These are phyloP conservation scores for Toxotes lorentzi DNA, from an alignment of 2,797 vertebrate species.

Conservation along the genomic window DNA sequence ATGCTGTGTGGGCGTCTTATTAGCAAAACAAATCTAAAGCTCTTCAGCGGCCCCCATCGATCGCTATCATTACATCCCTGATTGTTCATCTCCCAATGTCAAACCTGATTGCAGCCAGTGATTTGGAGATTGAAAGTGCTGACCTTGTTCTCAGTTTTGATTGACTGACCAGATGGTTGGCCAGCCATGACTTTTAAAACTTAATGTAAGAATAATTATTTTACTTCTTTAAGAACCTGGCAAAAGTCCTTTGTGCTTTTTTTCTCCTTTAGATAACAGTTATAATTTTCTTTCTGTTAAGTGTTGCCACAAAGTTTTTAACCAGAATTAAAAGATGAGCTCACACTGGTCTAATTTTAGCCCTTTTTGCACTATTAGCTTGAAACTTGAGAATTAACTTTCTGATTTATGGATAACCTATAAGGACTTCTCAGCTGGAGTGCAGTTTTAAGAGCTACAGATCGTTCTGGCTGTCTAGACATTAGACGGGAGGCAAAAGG, in stretches of 20 bases:
- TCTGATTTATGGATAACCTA: conserved; percentile 67
- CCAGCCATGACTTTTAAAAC: conserved; percentile 35
- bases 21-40: conserved; percentile 38
- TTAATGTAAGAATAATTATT: conserved; percentile 29
- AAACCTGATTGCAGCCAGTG: conserved; percentile 39
- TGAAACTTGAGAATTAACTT: conserved; percentile 61
- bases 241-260: conserved; percentile 6
- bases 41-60: conserved; percentile 22
- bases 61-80: conserved; percentile 32
- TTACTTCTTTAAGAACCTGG: conserved; percentile 16
- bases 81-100: conserved; percentile 51
- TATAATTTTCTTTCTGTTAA: conserved; percentile 45
- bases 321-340: conserved; percentile 50
- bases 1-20: neutral
- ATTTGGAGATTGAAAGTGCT: conserved; percentile 25
- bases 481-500: conserved; percentile 26
- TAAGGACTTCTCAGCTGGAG: conserved; percentile 63
- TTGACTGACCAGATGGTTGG: conserved; percentile 21
- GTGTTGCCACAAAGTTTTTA: conserved; percentile 38
- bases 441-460: conserved; percentile 56
- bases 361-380: conserved; percentile 50
- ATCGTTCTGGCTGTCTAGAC: conserved; percentile 68
- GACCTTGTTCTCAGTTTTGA: conserved; percentile 45
- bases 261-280: conserved; percentile 30
- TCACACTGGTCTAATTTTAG: conserved; percentile 43